Evolutionary conservation across 1,140 invertebrate genomes (phyloP).

Genomic region (Gonioctena quinquepunctata): DNA sequence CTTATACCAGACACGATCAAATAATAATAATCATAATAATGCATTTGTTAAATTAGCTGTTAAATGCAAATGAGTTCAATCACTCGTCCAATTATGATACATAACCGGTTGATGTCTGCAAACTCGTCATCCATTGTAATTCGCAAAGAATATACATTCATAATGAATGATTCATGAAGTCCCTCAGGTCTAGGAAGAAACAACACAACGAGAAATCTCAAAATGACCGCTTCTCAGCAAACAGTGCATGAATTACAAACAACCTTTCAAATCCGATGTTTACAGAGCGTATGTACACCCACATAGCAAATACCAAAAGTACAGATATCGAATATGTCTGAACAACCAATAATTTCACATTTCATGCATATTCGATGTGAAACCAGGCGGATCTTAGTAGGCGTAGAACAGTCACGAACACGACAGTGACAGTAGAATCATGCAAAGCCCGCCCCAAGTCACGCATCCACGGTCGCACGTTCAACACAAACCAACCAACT

Average conservation of each 20-base stretch:
- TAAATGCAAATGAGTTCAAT: too few species aligned
- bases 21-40: too few species aligned
- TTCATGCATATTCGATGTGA: constrained; percentile 1
- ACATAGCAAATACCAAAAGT: neutral
- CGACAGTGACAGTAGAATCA: constrained; percentile 45
- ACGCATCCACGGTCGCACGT: constrained; percentile 40
- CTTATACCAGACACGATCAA: too few species aligned
- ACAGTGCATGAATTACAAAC: neutral
- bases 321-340: neutral
- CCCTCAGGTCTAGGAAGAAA: neutral
- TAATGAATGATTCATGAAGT: neutral
- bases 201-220: neutral
- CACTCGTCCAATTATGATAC: too few species aligned
- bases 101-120: too few species aligned
- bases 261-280: neutral
- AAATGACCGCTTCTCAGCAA: neutral
- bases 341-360: neutral
- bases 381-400: constrained; percentile 18
- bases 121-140: too few species aligned
- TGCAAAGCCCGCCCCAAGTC: constrained; percentile 40
- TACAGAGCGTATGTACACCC: neutral
- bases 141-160: too few species aligned
- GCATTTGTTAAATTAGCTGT: too few species aligned
- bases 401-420: constrained; percentile 26
- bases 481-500: constrained; percentile 40